phyloP scores from a whole-genome alignment of 1,140 invertebrate genomes.

The Drosophila cardini region DNA sequence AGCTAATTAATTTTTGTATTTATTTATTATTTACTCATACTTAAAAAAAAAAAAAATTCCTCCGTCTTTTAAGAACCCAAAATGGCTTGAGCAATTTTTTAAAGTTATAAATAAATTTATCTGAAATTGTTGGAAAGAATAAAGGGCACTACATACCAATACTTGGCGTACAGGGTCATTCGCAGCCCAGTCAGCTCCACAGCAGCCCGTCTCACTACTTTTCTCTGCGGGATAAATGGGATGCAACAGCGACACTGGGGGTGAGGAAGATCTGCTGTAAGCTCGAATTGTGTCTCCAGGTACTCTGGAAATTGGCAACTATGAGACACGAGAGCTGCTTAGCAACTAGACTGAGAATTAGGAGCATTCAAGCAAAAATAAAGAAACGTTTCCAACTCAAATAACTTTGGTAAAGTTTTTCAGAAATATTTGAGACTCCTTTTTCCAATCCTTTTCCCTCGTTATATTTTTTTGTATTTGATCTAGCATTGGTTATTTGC shows the following conservation, averaged over 20 bases:
- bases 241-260: not conserved
- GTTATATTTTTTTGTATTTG: not conserved
- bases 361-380: not conserved
- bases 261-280: not conserved
- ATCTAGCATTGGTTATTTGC: not conserved
- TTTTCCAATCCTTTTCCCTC: not conserved
- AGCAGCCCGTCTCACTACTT: not conserved
- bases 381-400: not conserved
- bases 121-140: too few relatives aligned
- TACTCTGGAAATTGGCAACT: slow-evolving; percentile 44
- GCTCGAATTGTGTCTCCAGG: slow-evolving; percentile 17
- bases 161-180: too few relatives aligned
- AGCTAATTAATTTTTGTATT: too few relatives aligned
- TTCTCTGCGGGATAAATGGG: not conserved
- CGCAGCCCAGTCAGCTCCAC: too few relatives aligned
- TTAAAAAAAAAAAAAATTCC: too few relatives aligned
- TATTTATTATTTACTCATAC: too few relatives aligned
- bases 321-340: not conserved
- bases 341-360: not conserved
- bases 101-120: too few relatives aligned
- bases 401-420: slow-evolving; percentile 15
- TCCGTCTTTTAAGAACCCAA: too few relatives aligned
- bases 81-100: too few relatives aligned
- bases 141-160: too few relatives aligned
- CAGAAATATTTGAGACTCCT: slow-evolving; percentile 11